These are phyloP conservation scores for Deilephila porcellus DNA, from an alignment of 2,888 invertebrate genomes.

Conservation along the genomic window DNA sequence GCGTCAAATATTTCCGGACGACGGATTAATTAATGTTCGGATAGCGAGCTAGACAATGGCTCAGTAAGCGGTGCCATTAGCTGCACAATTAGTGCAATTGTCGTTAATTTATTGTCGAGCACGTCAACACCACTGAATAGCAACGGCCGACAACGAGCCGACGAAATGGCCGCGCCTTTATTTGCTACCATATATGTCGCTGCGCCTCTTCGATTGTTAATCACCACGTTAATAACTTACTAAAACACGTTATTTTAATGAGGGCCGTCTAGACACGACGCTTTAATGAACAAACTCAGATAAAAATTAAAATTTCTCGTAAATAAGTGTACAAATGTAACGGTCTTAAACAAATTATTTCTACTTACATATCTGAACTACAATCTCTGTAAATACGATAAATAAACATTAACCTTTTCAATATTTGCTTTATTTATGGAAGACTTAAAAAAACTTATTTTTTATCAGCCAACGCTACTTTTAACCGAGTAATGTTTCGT, in stretches of 20 bases:
- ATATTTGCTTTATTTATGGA: no score
- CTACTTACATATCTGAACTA: neutral
- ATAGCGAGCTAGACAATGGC: constrained; percentile 75
- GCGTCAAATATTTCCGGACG: constrained; percentile 68
- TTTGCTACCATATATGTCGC: constrained; percentile 6
- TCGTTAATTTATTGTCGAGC: constrained; percentile 77
- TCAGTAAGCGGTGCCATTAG: constrained; percentile 73
- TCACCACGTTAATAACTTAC: neutral
- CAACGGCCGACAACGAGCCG: constrained; percentile 31
- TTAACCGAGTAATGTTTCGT: neutral
- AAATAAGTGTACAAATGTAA: no score
- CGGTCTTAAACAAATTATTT: no score
- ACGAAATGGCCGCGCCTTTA: constrained; percentile 6
- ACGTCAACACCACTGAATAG: constrained; percentile 55
- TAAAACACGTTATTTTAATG: neutral
- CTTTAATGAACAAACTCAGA: neutral
- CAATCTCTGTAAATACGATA: no score
- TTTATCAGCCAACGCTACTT: neutral
- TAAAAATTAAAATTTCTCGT: neutral
- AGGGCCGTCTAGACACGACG: neutral
- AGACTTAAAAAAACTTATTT: no score
- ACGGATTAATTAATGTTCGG: constrained; percentile 66
- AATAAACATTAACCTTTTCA: no score
- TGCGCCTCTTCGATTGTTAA: neutral
- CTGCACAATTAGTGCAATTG: constrained; percentile 83